Percentiles rank a stretch among this genome's conserved stretches.
phyloP scores from a whole-genome alignment of 2,888 invertebrate genomes.

The Drosophila borealis region DNA sequence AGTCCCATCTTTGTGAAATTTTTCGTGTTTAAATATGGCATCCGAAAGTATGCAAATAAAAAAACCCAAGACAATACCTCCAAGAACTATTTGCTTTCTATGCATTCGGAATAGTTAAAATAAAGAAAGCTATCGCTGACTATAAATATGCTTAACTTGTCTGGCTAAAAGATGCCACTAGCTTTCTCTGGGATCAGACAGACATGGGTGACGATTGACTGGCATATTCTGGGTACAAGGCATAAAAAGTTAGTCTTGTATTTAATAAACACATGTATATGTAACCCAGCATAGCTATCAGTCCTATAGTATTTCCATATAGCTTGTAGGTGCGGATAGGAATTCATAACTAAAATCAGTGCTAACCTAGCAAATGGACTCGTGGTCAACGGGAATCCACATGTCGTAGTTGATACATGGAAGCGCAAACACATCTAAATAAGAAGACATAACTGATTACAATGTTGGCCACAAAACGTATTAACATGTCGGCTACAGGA shows the following conservation, averaged over 20 bases:
- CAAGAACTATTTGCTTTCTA: too few species aligned
- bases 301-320: not conserved
- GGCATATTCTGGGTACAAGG: too few species aligned
- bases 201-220: too few species aligned
- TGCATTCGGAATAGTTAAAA: too few species aligned
- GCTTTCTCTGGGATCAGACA: too few species aligned
- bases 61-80: too few species aligned
- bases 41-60: too few species aligned
- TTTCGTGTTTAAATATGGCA: too few species aligned
- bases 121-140: too few species aligned
- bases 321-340: not conserved
- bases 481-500: slow-evolving; percentile 71
- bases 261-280: not conserved
- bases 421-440: slow-evolving; percentile 1
- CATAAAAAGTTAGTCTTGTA: not conserved
- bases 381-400: not conserved
- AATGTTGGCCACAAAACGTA: slow-evolving; percentile 75
- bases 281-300: not conserved
- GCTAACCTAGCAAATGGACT: not conserved
- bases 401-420: not conserved
- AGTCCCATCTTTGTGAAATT: too few species aligned
- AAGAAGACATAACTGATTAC: slow-evolving; percentile 59
- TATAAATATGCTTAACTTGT: too few species aligned
- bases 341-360: slow-evolving; percentile 13
- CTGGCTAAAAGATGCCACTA: too few species aligned